Percentiles rank a stretch among this genome's conserved stretches.
phyloP scores from a whole-genome alignment of 2,797 vertebrate species.

The Tragelaphus oryx region DNA sequence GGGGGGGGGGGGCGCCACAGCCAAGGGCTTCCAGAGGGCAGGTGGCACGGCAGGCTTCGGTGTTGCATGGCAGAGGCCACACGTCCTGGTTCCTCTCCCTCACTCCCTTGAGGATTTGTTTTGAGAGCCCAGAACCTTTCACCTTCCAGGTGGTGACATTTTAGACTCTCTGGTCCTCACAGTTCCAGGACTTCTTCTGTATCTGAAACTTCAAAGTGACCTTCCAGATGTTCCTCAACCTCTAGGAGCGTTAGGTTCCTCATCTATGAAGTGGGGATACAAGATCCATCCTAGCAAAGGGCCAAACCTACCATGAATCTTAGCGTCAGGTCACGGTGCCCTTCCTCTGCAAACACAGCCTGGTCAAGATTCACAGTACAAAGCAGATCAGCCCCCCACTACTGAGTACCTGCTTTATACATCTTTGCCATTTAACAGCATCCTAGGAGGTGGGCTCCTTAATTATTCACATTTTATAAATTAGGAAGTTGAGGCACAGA shows the following conservation, averaged over 20 bases:
- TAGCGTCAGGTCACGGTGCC: accelerated
- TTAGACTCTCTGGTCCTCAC: background rate
- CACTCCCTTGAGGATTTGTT: background rate
- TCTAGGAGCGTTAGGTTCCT: background rate
- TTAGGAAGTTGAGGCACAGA: background rate
- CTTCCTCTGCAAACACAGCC: background rate
- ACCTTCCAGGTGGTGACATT: background rate
- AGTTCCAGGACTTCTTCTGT: background rate
- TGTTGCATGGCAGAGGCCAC: accelerated
- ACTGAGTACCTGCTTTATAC: background rate
- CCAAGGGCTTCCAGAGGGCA: background rate
- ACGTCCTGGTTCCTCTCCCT: accelerated
- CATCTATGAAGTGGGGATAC: background rate
- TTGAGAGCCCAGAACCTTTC: background rate
- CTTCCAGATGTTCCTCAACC: background rate
- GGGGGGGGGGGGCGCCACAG: accelerated
- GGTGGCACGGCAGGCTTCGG: accelerated
- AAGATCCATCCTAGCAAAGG: background rate
- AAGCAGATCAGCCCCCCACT: background rate
- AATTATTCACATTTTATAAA: background rate
- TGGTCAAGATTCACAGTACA: background rate
- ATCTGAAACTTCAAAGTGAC: background rate
- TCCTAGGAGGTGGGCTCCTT: background rate
- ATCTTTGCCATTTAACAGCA: background rate
- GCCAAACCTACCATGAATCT: accelerated